phyloP scores from a whole-genome alignment of 2,113 vertebrate genomes.

The Leiothrix lutea region DNA sequence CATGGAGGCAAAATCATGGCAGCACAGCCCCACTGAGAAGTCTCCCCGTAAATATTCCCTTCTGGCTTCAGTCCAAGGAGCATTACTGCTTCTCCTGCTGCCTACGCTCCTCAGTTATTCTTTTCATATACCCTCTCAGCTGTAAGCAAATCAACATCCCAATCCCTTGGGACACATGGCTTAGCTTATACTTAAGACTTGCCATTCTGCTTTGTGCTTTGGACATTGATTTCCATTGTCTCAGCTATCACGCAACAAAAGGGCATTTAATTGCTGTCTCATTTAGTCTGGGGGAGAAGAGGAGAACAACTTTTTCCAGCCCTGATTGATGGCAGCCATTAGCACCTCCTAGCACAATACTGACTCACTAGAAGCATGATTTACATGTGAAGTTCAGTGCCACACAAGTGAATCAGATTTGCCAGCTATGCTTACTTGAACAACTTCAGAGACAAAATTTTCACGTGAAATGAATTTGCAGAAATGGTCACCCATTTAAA shows the following conservation, averaged over 20 bases:
- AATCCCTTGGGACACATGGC: slow-evolving; percentile 47
- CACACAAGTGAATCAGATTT: slow-evolving; percentile 21
- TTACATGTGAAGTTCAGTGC: slow-evolving; percentile 53
- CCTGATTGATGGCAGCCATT: slow-evolving; percentile 65
- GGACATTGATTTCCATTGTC: slow-evolving; percentile 66
- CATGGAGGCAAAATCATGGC: not conserved
- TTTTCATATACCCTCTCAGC: slow-evolving; percentile 47
- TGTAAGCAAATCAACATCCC: slow-evolving; percentile 64
- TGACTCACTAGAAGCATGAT: slow-evolving; percentile 20
- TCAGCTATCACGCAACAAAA: slow-evolving; percentile 59
- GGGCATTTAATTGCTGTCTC: slow-evolving; percentile 66
- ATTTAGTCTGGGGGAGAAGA: slow-evolving; percentile 41
- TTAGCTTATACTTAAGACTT: slow-evolving; percentile 54
- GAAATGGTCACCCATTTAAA: not conserved
- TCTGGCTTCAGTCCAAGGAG: not conserved
- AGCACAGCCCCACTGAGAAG: not conserved
- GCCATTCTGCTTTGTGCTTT: slow-evolving; percentile 52
- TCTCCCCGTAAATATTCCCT: not conserved
- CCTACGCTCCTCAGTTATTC: not conserved
- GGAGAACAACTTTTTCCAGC: slow-evolving; percentile 55
- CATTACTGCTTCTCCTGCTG: slow-evolving; percentile 20
- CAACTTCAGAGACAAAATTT: not conserved
- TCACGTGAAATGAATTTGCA: not conserved
- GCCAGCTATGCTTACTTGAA: not conserved
- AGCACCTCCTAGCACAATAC: slow-evolving; percentile 39